These are phyloP conservation scores for Onychostoma macrolepis DNA, from an alignment of 2,113 vertebrate species.

Conservation along the genomic window DNA sequence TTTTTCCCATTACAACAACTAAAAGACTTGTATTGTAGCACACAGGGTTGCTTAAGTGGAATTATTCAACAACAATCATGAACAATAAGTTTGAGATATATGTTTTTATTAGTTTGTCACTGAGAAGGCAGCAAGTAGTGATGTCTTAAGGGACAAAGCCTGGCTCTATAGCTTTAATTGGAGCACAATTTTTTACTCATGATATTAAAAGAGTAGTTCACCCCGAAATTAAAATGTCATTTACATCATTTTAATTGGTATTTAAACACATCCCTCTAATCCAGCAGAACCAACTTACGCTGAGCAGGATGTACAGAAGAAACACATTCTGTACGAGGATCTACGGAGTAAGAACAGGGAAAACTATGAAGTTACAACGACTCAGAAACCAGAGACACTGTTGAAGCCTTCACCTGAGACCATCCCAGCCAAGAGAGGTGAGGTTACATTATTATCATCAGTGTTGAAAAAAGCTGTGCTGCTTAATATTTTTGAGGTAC, in stretches of 20 bases:
- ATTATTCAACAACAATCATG: too few species aligned
- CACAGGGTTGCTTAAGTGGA: too few species aligned
- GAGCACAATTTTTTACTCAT: too few species aligned
- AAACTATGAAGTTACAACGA: slow-evolving; percentile 75
- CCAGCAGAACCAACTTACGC: slow-evolving; percentile 57
- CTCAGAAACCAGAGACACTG: slow-evolving; percentile 70
- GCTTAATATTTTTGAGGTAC: background rate
- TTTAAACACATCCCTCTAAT: background rate
- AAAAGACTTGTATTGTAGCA: too few species aligned
- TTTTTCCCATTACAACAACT: too few species aligned
- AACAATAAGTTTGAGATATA: too few species aligned
- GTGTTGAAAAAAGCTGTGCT: background rate
- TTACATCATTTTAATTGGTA: background rate
- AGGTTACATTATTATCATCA: slow-evolving; percentile 39
- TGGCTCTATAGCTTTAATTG: too few species aligned
- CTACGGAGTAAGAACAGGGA: slow-evolving; percentile 75
- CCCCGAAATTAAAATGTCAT: background rate
- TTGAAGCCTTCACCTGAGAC: slow-evolving; percentile 60
- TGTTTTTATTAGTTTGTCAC: too few species aligned
- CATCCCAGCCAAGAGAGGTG: slow-evolving; percentile 62
- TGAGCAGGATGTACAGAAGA: slow-evolving; percentile 70
- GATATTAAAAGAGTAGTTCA: too few species aligned
- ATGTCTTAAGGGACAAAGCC: too few species aligned
- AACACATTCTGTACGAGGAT: slow-evolving; percentile 71
- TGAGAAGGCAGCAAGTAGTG: too few species aligned